phyloP scores from a whole-genome alignment of 2,888 invertebrate species.

The Cryptocheilus praepositus region DNA sequence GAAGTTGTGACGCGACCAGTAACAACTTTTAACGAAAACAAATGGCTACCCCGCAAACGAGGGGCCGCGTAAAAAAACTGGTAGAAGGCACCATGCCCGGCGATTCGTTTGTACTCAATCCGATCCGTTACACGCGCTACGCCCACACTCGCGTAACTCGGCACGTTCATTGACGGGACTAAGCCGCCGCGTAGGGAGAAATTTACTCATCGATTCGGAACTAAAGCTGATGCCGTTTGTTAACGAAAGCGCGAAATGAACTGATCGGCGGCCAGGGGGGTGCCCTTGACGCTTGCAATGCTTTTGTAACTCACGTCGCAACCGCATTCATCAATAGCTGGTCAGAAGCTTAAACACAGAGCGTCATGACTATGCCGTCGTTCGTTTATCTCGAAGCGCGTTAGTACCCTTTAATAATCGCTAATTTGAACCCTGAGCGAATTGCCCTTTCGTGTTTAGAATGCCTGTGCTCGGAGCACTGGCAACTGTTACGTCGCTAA shows the following conservation, averaged over 20 bases:
- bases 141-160: constrained; percentile 16
- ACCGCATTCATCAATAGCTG: constrained; percentile 26
- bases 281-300: neutral
- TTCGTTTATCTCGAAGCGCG: no score
- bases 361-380: no score
- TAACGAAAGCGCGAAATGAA: constrained; percentile 36
- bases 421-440: no score
- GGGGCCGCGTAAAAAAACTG: neutral
- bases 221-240: constrained; percentile 34
- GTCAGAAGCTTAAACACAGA: no score
- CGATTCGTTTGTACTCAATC: constrained; percentile 17
- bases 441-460: no score
- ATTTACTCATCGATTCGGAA: constrained; percentile 29
- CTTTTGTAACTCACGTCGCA: constrained; percentile 15
- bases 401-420: no score
- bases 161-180: constrained; percentile 6
- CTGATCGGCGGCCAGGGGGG: constrained; percentile 20
- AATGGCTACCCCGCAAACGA: constrained; percentile 31
- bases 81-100: constrained; percentile 4
- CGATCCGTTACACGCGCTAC: constrained; percentile 6
- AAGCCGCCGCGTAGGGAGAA: constrained; percentile 19
- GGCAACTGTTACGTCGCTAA: no score
- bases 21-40: constrained; percentile 57
- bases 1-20: constrained; percentile 47
- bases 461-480: no score